Base-by-base conservation (phyloP, 2,888 invertebrate species). In the Lepidochitona cinerea region DNA sequence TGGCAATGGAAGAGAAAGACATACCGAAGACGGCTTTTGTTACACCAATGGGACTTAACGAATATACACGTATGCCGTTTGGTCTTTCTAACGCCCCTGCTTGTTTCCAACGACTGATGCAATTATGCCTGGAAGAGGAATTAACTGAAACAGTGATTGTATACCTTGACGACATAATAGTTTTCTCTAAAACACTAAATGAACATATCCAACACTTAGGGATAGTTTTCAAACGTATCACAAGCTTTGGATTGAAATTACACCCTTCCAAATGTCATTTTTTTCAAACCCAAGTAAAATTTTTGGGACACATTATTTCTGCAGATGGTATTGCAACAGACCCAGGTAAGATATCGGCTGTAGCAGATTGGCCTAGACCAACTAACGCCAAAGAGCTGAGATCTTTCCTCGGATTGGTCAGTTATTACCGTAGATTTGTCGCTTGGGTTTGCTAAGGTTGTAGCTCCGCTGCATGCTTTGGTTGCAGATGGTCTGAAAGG, bases 361-460 rank as follows among this genome's bases (percentile, higher is more conserved):
- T 75, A 18, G 33, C 14, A n/a, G 73, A 68, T 12, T 75, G 79
- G 75, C 72, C 66, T 37, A 67, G 37, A 32, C 75, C 77, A 36
- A 37, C 59, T 29, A 66, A 35, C 18, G 72, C 52, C 12, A 74
- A 77, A 53, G 33, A 72, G 54, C 29, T 79, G 23, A 26, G 73
- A 5, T 75, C 74, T 32, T 77, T 77, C 68, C 65, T 79, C 14
- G 76, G 75, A 14, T 64, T 74, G 29, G 68, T 71, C n/a, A 52
- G 72, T 29, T 80, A 80, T 65, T 74, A 78, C 35, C 37, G 80
- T 7, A 54, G 75, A 1, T 80, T 71, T 68, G 71, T 80, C n/a
- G 6, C 23, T 71, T 65, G 49, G 49, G 35, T 77, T 80, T 66
- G 68, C 73, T 12, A 14, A 59, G 18, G 37, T 71, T 23, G 76